Percentiles rank a stretch among this genome's conserved stretches.
Conservation (phyloP, 2,888 invertebrate genomes). For the Apocheima hispidaria region DNA sequence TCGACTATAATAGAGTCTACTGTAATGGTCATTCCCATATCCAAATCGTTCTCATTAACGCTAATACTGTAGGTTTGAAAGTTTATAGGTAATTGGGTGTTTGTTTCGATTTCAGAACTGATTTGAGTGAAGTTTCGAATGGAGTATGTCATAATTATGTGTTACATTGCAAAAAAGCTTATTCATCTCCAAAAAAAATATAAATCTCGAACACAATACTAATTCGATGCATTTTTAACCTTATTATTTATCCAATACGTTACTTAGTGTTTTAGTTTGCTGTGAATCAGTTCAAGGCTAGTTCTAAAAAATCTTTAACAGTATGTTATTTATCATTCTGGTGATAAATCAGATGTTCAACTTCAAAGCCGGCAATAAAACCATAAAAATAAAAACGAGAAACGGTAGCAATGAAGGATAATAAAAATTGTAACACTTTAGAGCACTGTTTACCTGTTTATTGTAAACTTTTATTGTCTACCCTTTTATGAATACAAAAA, state of each 20-base stretch:
- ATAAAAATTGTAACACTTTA: slow-evolving; percentile 50
- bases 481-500: slow-evolving; percentile 65
- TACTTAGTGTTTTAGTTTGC: not conserved
- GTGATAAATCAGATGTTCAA: slow-evolving; percentile 39
- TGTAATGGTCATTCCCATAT: no score
- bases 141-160: no score
- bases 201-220: no score
- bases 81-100: no score
- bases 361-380: slow-evolving; percentile 31
- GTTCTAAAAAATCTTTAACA: not conserved
- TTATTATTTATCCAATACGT: not conserved
- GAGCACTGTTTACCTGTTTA: slow-evolving; percentile 57
- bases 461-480: slow-evolving; percentile 53
- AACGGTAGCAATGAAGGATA: slow-evolving; percentile 52
- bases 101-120: no score
- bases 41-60: no score
- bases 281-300: not conserved
- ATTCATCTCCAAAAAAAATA: no score
- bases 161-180: no score
- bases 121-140: no score
- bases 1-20: not conserved
- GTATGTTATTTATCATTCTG: slow-evolving; percentile 18
- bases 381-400: slow-evolving; percentile 42
- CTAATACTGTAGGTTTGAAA: no score
- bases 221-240: not conserved